Base-by-base conservation (phyloP, 2,888 invertebrate genomes). In the Yponomeuta plumbellus region DNA sequence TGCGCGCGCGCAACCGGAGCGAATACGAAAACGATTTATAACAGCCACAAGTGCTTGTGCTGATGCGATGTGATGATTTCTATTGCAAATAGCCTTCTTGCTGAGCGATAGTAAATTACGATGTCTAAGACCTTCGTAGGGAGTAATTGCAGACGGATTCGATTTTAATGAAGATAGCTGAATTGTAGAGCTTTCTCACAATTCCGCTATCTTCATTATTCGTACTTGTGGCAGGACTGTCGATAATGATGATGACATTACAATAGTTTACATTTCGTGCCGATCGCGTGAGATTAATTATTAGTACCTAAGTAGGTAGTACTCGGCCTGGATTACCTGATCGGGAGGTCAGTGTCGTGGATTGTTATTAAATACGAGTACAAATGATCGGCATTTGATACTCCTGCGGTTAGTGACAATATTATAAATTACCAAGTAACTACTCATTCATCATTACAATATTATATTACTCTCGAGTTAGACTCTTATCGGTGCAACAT, bases 1-100 rank as follows among this genome's bases (percentile, higher is more conserved):
- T 89, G 88, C 77, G 78, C 76, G 26, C 21, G 61, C 61, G 56
- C 58, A 58, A 63, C 61, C 67, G 70, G 72, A 71, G 73, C 73
- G 73, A 75, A 75, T 74, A 73, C 71, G 72, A 71, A 13, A 70
- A 75, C 75, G 75, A 80, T 80, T 79, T 76, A 78, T 75, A 70
- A 71, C 68, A 67, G 62, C 20, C 44, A 20, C 64, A 65, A 10
- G 63, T 20, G 75, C 73, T 78, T 76, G 44, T 52, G 17, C 44
- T 52, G 73, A 61, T 59, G 59, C 22, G 44, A n/a, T 64, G 13
- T 44, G 57, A 65, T 65, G 57, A 65, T 65, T 65, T 65, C 26
- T 57, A 52, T 17, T 52, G n/a, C 52, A 52, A 56, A 65, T 56
- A n/a, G 23, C 22, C 65, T 65, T 57, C 57, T 52, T 23, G 57